phyloP scores from a whole-genome alignment of 92 coral and sea anemone species.

The Zoanthus sociatus region DNA sequence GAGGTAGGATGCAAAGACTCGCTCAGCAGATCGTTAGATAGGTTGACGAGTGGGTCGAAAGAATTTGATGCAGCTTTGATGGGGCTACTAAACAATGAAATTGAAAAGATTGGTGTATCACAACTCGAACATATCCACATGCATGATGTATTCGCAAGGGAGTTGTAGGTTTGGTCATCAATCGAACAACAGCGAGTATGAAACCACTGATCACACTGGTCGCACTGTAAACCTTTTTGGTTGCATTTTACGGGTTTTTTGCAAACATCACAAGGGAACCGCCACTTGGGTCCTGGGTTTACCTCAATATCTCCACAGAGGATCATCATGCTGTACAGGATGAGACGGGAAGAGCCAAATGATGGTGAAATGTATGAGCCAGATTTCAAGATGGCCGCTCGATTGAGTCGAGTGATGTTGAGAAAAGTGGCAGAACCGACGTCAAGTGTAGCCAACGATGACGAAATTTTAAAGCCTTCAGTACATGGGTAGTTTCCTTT shows the following conservation, averaged over 20 bases:
- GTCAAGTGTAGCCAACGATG: constrained; percentile 19
- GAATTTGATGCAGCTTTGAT: constrained; percentile 23
- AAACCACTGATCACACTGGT: constrained; percentile 39
- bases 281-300: constrained; percentile 45
- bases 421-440: constrained; percentile 33
- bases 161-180: constrained; percentile 30
- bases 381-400: constrained; percentile 43
- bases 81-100: constrained; percentile 20
- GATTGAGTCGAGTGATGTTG: constrained; percentile 26
- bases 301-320: constrained; percentile 37
- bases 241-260: constrained; percentile 37
- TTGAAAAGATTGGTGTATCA: constrained; percentile 35
- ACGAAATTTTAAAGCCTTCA: constrained; percentile 19
- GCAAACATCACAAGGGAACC: constrained; percentile 37
- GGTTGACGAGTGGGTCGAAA: constrained; percentile 21
- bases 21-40: constrained; percentile 9
- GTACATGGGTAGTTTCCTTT: constrained; percentile 18
- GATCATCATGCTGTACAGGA: constrained; percentile 21
- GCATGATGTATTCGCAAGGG: constrained; percentile 37
- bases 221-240: constrained; percentile 36
- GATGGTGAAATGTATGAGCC: constrained; percentile 32
- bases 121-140: constrained; percentile 39
- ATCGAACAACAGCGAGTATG: constrained; percentile 30
- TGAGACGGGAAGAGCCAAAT: constrained; percentile 20
- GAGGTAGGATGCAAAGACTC: constrained; percentile 30